These are phyloP conservation scores for Saccostrea glomerata DNA, from an alignment of 1,140 invertebrate species.

Conservation along the genomic window DNA sequence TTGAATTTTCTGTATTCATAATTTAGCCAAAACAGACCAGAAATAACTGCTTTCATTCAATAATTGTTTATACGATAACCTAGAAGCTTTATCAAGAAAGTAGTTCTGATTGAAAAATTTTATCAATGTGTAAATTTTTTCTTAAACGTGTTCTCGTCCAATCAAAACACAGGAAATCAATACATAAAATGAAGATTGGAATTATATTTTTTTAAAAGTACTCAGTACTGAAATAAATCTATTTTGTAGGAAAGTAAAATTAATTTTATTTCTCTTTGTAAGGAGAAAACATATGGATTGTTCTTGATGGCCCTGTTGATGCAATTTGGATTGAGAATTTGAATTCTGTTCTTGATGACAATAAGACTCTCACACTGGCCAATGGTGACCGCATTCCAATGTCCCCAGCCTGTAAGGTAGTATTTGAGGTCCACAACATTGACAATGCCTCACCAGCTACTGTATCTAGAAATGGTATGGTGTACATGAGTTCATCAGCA, in stretches of 20 bases:
- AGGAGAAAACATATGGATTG: slow-evolving; percentile 80
- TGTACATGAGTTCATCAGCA: slow-evolving; percentile 77
- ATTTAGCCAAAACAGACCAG: too few relatives aligned
- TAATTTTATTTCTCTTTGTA: background rate
- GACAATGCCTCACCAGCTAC: slow-evolving; percentile 79
- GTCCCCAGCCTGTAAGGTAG: slow-evolving; percentile 77
- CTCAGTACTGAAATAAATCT: too few relatives aligned
- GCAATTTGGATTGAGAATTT: slow-evolving; percentile 80
- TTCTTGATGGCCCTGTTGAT: slow-evolving; percentile 79
- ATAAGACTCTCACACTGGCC: slow-evolving; percentile 78
- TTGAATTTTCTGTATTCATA: too few relatives aligned
- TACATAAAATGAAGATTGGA: too few relatives aligned
- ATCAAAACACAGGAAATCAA: too few relatives aligned
- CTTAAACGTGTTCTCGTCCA: too few relatives aligned
- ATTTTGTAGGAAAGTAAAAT: background rate
- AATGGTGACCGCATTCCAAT: slow-evolving; percentile 79
- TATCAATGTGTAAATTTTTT: too few relatives aligned
- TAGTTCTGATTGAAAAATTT: too few relatives aligned
- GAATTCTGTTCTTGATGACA: slow-evolving; percentile 79
- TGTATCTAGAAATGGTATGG: slow-evolving; percentile 79
- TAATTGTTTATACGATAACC: too few relatives aligned
- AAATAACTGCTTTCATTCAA: too few relatives aligned
- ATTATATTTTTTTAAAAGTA: too few relatives aligned
- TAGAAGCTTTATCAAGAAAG: too few relatives aligned
- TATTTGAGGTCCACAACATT: slow-evolving; percentile 79